Evolutionary conservation across 2,888 invertebrate species (phyloP), one percentile per base, ranked within the genome.

Genomic region (Cynaeus angustus): DNA sequence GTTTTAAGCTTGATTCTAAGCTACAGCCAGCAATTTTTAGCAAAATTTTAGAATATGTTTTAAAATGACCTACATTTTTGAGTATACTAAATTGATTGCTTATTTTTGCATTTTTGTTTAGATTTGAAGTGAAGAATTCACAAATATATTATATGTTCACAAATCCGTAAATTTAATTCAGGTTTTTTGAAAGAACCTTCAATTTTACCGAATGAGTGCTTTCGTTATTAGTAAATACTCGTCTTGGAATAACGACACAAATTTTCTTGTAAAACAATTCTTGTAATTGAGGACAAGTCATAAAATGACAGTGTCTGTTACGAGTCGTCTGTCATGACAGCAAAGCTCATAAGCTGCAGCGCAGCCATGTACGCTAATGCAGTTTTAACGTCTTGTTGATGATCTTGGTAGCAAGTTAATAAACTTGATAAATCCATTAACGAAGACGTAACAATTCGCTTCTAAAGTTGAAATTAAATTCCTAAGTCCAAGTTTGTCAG

Each of bases 361-460:
- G 13, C 37, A 16, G 16, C 30, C 61, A 48, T 21, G 46, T 50
- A 62, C 50, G 13, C 28, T 62, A 50, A 62, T 62, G 62, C 50
- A 62, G 50, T 50, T 62, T 62, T 50, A 62, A 62, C 50, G 50
- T 62, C 50, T 62, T 62, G 62, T 38, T 62, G 62, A 62, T 50
- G 48, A 50, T 62, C 48, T 61, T 50, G 28, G 50, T 37, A 38
- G 7, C 48, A 38, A 62, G 50, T 26, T 48, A 50, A 62, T 46
- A 62, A 62, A 62, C 62, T 62, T 62, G 41, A 62, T 62, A 62
- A 62, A 62, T 50, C 50, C 62, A 37, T 62, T 62, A 61, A 26
- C 14, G 37, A 33, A 30, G 48, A 16, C 61, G 46, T 33, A 48
- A 61, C 61, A 61, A 59, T 61, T 48, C 45, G 28, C 45, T 61